Percentiles rank a stretch among this genome's conserved stretches.
phyloP scores from a whole-genome alignment of 1,140 invertebrate genomes.

The Hetaerina americana region DNA sequence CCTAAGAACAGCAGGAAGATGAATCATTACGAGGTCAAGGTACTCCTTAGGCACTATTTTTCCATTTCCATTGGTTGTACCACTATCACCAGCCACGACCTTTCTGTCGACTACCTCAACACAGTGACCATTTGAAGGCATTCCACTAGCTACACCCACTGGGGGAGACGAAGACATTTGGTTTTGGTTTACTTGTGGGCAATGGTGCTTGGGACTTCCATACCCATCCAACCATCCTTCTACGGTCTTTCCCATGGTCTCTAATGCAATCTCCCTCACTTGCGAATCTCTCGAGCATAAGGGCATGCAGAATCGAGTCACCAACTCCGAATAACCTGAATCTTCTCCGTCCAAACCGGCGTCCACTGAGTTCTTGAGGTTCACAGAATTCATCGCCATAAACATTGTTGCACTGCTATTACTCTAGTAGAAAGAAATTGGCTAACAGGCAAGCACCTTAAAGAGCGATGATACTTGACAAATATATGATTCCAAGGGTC shows the following conservation, averaged over 20 bases:
- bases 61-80: neutral
- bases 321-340: slow-evolving; percentile 27
- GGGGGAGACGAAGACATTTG: neutral
- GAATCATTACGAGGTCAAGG: slow-evolving; percentile 36
- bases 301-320: slow-evolving; percentile 36
- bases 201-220: slow-evolving; percentile 30
- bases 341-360: neutral
- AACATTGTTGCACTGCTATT: neutral
- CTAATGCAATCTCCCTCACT: slow-evolving; percentile 37
- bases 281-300: slow-evolving; percentile 36
- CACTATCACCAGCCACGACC: slow-evolving; percentile 30
- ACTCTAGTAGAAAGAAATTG: neutral
- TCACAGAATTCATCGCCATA: neutral
- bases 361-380: neutral
- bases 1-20: slow-evolving; percentile 40
- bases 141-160: slow-evolving; percentile 16
- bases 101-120: slow-evolving; percentile 26
- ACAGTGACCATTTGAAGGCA: slow-evolving; percentile 30
- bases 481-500: no score
- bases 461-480: no score
- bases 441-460: neutral
- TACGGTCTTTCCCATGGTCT: slow-evolving; percentile 37
- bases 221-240: slow-evolving; percentile 41
- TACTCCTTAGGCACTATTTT: slow-evolving; percentile 31
- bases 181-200: neutral